Conservation (phyloP, 1,140 invertebrate genomes). For the Heliconius melpomene region DNA sequence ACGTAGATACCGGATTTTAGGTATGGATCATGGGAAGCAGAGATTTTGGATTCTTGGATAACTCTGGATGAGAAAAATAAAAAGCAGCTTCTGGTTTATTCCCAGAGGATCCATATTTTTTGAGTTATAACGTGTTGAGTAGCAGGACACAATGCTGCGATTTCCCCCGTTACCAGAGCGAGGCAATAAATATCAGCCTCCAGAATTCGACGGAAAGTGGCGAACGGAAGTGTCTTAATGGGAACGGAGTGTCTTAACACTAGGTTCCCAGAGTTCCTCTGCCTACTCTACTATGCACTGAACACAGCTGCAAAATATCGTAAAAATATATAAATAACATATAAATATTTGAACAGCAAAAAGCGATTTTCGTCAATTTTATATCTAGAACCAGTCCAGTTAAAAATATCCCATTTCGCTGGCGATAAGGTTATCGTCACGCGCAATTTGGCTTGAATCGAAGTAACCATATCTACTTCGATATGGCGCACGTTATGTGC, state of each 20-base stretch:
- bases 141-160: too few relatives aligned
- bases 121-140: too few relatives aligned
- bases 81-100: too few relatives aligned
- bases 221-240: too few relatives aligned
- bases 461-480: slow-evolving; percentile 8
- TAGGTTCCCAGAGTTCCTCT: too few relatives aligned
- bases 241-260: too few relatives aligned
- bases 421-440: slow-evolving; percentile 6
- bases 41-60: background rate
- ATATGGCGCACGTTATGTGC: background rate
- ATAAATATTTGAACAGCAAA: background rate
- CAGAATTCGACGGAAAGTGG: too few relatives aligned
- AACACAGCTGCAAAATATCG: too few relatives aligned
- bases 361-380: background rate
- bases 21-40: slow-evolving; percentile 14
- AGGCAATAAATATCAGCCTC: background rate
- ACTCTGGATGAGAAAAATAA: too few relatives aligned
- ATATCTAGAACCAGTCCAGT: slow-evolving; percentile 13
- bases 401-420: slow-evolving; percentile 8
- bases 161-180: background rate
- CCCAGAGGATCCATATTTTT: too few relatives aligned
- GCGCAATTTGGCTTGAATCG: slow-evolving; percentile 13
- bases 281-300: too few relatives aligned
- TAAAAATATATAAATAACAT: background rate
- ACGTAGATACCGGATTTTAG: slow-evolving; percentile 26